Base-by-base conservation (phyloP, 2,113 vertebrate genomes). In the Cavia porcellus region DNA sequence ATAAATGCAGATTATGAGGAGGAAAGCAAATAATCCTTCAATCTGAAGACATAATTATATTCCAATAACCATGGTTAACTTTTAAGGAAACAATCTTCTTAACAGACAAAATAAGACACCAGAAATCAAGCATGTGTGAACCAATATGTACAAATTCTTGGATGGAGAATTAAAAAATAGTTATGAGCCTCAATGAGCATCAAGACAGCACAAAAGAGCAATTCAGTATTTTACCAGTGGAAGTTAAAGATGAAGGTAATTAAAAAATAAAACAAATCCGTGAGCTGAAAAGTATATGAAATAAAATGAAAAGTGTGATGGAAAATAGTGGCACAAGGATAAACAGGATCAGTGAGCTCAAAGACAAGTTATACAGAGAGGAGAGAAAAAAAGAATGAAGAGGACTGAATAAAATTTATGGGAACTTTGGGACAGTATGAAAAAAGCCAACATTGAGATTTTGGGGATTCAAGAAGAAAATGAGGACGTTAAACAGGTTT, bases 401-500 rank as follows among this genome's bases (percentile, higher is more conserved):
- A 24, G 17, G 12, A 77, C 6, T 52, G 45, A 86, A 86, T 35
- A 75, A 85, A 86, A 17, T 35, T 66, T 86, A 38, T n/a, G 59
- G 17, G 38, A 38, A n/a, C 14, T 62, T 62, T 75, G 70, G 17
- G 13, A 9, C 7, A 62, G 35, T 20, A 50, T 62, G 11, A 28
- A 66, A 66, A 47, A 4, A 66, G 20, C 8, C 66, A 77, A 20
- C 55, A 24, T 55, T 85, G 45, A 92, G 59, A 45, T 52, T 61
- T 42, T 42, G 17, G 19, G 7, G 35, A 7, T n/a, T 22, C 85
- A 72, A 72, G 32, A 38, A n/a, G 22, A 22, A 70, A 50, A n/a
- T 55, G 32, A 86, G 17, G 52, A 47, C 42, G 7, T n/a, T 20
- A 82, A 14, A 82, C 17, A 9, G 15, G 93, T 89, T 96, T 97